Base-by-base conservation (phyloP, 1,140 invertebrate species). In the Listronotus oregonensis region DNA sequence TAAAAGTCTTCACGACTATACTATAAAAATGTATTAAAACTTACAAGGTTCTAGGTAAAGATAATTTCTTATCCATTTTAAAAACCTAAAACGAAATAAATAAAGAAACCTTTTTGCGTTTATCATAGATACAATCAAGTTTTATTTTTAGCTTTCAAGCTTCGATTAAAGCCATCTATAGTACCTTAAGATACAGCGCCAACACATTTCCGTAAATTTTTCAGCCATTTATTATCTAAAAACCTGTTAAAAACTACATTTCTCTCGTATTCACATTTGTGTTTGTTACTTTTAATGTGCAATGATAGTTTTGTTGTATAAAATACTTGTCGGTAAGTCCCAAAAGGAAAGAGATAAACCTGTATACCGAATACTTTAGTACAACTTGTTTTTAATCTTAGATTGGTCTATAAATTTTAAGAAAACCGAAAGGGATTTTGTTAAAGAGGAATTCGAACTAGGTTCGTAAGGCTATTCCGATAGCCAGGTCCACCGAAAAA, bases 311-410 rank as follows among this genome's bases (percentile, higher is more conserved):
- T 63, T 63, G 60, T 63, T 63, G 40, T 51, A 49, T 27, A 18
- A 58, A 58, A 46, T 47, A 49, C 32, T 17, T 47, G 39, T 58
- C 56, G 15, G 56, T 14, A 46, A 46, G n/a, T 46, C 43, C 51
- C 39, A 54, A 43, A 44, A 12, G 52, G 31, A 32, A 31, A 12
- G 34, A 39, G 52, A 27, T 27, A 47, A 63, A 46, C 51, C 60
- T 32, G 58, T 61, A 63, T 54, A 63, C 49, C 60, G 50, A 40
- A 63, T 63, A 46, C 50, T 54, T 63, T 15, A 63, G 50, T 63
- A 63, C 60, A 63, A 63, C 49, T 63, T 63, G 60, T 63, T 60
- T 63, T 55, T 63, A 63, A 63, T 63, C 60, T 63, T 44, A 63
- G 60, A 63, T 54, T 63, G 51, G 51, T 54, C 60, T 63, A 63